Conservation (phyloP, 1,140 invertebrate genomes). For the Achatina immaculata region DNA sequence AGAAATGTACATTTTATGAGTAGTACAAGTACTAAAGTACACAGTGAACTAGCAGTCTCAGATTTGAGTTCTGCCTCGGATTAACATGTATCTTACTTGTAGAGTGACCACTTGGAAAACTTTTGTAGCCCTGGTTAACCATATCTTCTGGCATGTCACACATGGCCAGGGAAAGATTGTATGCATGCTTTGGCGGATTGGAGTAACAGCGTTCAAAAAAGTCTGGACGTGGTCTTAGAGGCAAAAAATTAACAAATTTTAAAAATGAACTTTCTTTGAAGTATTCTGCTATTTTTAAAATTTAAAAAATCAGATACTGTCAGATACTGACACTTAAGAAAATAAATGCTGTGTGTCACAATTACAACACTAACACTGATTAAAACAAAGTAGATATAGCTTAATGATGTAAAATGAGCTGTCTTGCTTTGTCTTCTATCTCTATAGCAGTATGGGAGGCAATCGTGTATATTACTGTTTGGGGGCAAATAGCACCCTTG, state of each 20-base stretch:
- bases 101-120: conserved; percentile 10
- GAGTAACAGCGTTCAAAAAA: background rate
- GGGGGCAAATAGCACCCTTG: no score
- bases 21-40: background rate
- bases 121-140: conserved; percentile 16
- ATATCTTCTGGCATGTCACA: background rate
- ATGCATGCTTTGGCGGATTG: background rate
- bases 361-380: no score
- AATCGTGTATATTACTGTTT: no score
- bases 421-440: no score
- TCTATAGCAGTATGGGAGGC: no score
- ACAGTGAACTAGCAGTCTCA: background rate
- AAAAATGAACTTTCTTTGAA: background rate
- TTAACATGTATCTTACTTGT: background rate
- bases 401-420: no score
- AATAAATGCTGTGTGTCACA: no score
- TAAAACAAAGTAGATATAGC: no score
- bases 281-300: conserved; percentile 1
- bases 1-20: no score
- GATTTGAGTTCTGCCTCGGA: background rate
- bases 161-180: background rate
- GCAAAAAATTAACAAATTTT: no score
- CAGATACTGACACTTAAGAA: background rate
- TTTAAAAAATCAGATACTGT: background rate
- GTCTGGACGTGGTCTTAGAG: conserved; percentile 1